Base-by-base conservation (phyloP, 1,140 invertebrate genomes). In the Eupristina koningsbergeri region DNA sequence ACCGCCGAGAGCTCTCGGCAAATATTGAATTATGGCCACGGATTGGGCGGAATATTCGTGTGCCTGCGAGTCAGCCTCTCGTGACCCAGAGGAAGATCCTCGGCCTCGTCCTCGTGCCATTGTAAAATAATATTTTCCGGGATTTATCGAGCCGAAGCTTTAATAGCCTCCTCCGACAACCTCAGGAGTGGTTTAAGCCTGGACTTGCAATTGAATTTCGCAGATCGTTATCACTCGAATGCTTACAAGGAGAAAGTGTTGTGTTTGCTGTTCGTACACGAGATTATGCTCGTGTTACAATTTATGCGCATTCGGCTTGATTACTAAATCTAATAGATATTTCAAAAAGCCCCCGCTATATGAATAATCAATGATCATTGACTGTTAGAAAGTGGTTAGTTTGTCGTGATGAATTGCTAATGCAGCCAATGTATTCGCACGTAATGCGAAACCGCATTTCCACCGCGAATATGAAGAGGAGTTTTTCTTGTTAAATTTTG, bases 11-110 rank as follows among this genome's bases (percentile, higher is more conserved):
- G 73, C 74, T 67, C 74, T 77, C 31, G 50, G 83, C 53, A 74
- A 84, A 84, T 84, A 84, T 84, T 84, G 64, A 84, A 80, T 80
- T 41, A 61, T 63, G 82, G 63, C 74, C 74, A 63, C 63, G 74
- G 41, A 76, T 64, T 19, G 58, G 29, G 8, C n/a, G 39, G 17
- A 22, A 64, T 64, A 26, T 75, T 22, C 63, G 17, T 81, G 61
- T 64, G n/a, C 53, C 22, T 36, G 29, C 45, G 50, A 74, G 67
- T 73, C 79, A 41, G 53, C 22, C 50, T 74, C 41, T 11, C 53
- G 34, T 34, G 67, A 34, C 36, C 63, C 34, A 58, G 77, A 67
- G 9, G 34, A 36, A 22, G 11, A 22, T 2, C 22, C 26, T n/a
- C 19, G 7, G 5, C 36, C 11, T 9, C 7, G 15, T 36, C 67